These are phyloP conservation scores for Biston stratarius DNA, from an alignment of 2,888 invertebrate genomes.

Conservation along the genomic window DNA sequence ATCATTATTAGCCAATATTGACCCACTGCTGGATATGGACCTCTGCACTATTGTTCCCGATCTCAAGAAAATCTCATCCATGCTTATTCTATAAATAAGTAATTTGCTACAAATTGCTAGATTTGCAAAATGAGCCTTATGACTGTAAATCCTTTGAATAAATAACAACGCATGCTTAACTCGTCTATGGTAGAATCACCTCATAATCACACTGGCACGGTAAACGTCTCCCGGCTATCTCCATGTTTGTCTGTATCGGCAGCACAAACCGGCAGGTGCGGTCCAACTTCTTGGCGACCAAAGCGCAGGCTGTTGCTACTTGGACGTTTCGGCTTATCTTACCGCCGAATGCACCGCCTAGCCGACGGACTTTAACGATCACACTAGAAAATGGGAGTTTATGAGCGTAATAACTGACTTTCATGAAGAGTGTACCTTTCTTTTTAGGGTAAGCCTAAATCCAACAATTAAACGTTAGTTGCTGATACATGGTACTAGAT, in stretches of 20 bases:
- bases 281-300: conserved; percentile 86
- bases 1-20: too few relatives aligned
- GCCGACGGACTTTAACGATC: conserved; percentile 85
- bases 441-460: too few relatives aligned
- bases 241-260: conserved; percentile 88
- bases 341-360: conserved; percentile 89
- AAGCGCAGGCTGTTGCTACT: conserved; percentile 86
- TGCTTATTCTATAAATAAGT: too few relatives aligned
- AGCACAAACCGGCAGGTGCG: conserved; percentile 87
- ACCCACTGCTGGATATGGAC: too few relatives aligned
- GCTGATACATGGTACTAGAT: too few relatives aligned
- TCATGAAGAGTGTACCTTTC: not conserved
- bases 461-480: too few relatives aligned
- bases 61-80: too few relatives aligned
- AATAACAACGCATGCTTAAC: not conserved
- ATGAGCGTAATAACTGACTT: not conserved
- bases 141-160: not conserved
- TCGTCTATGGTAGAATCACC: conserved; percentile 54
- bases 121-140: not conserved
- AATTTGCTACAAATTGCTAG: too few relatives aligned
- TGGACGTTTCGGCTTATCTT: conserved; percentile 87
- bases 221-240: conserved; percentile 84
- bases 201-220: conserved; percentile 86
- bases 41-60: too few relatives aligned
- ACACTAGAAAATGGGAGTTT: conserved; percentile 74